A percentile compares a stretch with the other conserved stretches of the same genome.
Conservation (phyloP, 2,113 vertebrate genomes). For the Semnornis frantzii region DNA sequence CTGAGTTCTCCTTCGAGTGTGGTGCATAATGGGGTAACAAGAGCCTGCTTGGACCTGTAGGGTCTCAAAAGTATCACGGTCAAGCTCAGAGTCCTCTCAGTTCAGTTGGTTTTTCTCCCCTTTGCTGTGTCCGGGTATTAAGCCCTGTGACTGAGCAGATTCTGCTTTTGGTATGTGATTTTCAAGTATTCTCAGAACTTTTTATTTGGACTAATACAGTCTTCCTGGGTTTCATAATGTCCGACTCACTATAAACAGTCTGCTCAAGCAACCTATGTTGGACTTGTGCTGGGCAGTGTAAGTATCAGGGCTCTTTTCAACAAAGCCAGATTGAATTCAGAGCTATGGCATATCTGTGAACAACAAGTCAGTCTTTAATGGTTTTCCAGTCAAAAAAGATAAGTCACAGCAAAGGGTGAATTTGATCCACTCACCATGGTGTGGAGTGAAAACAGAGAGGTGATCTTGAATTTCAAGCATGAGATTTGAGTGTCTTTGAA, state of each 20-base stretch:
- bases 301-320: background rate
- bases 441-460: background rate
- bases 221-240: background rate
- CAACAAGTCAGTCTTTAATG: background rate
- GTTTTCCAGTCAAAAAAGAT: background rate
- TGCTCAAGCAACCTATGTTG: background rate
- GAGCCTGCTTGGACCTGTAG: background rate
- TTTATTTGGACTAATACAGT: background rate
- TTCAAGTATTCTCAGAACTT: background rate
- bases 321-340: background rate
- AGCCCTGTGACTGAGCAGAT: background rate
- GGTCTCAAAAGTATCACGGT: background rate
- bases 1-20: background rate
- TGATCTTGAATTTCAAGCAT: constrained; percentile 21
- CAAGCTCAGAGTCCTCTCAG: background rate
- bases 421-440: background rate
- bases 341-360: background rate
- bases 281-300: background rate
- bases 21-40: background rate
- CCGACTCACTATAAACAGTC: background rate
- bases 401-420: background rate
- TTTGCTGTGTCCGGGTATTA: background rate
- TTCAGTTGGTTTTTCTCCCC: background rate
- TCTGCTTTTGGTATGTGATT: background rate
- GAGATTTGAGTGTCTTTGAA: constrained; percentile 10